Conservation (phyloP, 1,140 invertebrate genomes). For the Drosophila sproati region DNA sequence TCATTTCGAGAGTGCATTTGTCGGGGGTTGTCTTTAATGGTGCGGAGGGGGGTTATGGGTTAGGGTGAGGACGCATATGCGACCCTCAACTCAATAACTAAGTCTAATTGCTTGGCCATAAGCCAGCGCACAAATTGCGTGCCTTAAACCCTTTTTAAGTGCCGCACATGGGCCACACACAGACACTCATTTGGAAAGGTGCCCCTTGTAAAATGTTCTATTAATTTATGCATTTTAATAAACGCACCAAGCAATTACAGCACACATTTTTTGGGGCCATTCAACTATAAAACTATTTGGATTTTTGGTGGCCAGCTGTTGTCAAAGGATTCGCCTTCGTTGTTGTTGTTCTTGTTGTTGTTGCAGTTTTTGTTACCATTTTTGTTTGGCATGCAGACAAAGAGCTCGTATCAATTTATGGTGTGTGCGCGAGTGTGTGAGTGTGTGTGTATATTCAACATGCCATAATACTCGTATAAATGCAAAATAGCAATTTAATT, state of each 20-base stretch:
- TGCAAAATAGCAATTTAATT: constrained; percentile 83
- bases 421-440: constrained; percentile 13
- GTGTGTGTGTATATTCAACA: constrained; percentile 23
- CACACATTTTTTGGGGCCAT: constrained; percentile 34
- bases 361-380: constrained; percentile 41
- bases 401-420: constrained; percentile 65
- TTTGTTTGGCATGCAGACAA: constrained; percentile 68
- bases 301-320: constrained; percentile 62
- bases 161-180: constrained; percentile 52
- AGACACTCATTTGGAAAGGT: constrained; percentile 54
- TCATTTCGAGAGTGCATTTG: constrained; percentile 67
- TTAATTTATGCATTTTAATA: constrained; percentile 84
- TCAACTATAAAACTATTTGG: constrained; percentile 62
- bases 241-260: constrained; percentile 66
- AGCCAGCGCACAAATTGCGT: constrained; percentile 57
- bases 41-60: constrained; percentile 12
- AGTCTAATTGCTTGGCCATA: constrained; percentile 67
- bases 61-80: constrained; percentile 10
- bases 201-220: constrained; percentile 42
- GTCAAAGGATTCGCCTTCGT: constrained; percentile 65
- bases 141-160: constrained; percentile 56
- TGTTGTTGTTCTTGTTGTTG: constrained; percentile 13
- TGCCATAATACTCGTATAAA: constrained; percentile 58
- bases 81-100: constrained; percentile 5
- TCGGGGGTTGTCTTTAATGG: constrained; percentile 34